Conservation (phyloP, 2,797 vertebrate species). For the Lutjanus campechanus region DNA sequence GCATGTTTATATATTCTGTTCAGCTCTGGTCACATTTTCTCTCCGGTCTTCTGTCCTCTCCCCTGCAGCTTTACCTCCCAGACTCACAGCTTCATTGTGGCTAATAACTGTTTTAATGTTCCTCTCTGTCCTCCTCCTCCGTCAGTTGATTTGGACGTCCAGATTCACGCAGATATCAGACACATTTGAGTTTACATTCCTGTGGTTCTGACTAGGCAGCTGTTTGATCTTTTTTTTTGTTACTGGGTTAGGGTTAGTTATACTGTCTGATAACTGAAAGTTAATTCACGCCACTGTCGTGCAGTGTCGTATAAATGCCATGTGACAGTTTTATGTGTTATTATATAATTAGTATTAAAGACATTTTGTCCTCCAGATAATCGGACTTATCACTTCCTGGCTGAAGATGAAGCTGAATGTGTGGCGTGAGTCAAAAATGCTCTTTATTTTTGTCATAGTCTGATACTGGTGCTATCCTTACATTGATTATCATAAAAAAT, state of each 20-base stretch:
- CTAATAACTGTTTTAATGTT: too few relatives aligned
- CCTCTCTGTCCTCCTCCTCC: too few relatives aligned
- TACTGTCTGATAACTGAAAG: neutral
- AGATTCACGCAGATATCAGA: neutral
- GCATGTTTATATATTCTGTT: too few relatives aligned
- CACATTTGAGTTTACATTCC: neutral
- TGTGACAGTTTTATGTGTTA: too few relatives aligned
- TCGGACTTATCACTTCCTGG: conserved; percentile 88
- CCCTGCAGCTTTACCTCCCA: neutral
- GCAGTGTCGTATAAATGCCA: too few relatives aligned
- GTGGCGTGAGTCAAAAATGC: conserved; percentile 81
- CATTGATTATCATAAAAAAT: neutral
- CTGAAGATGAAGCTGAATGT: conserved; percentile 89
- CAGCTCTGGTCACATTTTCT: too few relatives aligned
- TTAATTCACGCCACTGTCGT: neutral
- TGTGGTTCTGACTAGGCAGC: neutral
- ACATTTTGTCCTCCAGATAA: conserved; percentile 83
- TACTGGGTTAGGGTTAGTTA: neutral
- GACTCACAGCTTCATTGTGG: neutral
- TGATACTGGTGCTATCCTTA: neutral
- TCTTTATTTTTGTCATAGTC: neutral
- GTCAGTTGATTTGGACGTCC: neutral
- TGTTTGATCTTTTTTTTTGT: neutral
- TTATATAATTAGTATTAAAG: neutral
- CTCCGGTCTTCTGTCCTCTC: neutral